These are phyloP conservation scores for Gopherus evgoodei DNA, from an alignment of 2,113 vertebrate species.

Conservation along the genomic window DNA sequence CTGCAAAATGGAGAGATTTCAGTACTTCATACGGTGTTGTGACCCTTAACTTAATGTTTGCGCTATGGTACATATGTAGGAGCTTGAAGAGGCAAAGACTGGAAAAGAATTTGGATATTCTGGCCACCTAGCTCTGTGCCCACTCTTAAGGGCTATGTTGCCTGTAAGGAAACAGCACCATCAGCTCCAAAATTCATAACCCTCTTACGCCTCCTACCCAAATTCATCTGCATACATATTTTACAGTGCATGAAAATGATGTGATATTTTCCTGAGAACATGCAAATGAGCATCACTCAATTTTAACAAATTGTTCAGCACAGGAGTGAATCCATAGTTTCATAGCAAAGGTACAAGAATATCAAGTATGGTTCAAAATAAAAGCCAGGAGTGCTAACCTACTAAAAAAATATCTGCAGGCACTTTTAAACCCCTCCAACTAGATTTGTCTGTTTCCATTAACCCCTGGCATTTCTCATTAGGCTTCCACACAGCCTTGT, in stretches of 20 bases:
- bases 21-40: background rate
- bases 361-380: background rate
- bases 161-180: background rate
- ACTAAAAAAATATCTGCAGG: background rate
- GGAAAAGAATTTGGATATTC: background rate
- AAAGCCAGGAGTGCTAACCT: background rate
- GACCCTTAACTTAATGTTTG: background rate
- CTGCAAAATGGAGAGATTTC: background rate
- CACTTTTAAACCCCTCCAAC: background rate
- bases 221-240: background rate
- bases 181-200: background rate
- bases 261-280: background rate
- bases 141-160: background rate
- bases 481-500: rapidly evolving
- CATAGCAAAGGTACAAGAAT: background rate
- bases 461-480: background rate
- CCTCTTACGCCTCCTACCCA: background rate
- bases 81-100: background rate
- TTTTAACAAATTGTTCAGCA: background rate
- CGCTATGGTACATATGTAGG: background rate
- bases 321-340: background rate
- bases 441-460: background rate
- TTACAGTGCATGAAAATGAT: background rate
- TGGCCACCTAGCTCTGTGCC: background rate
- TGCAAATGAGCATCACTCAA: background rate